Evolutionary conservation across 2,888 invertebrate species (phyloP), one percentile per base, ranked within the genome.

Genomic region (Apantesis nais): DNA sequence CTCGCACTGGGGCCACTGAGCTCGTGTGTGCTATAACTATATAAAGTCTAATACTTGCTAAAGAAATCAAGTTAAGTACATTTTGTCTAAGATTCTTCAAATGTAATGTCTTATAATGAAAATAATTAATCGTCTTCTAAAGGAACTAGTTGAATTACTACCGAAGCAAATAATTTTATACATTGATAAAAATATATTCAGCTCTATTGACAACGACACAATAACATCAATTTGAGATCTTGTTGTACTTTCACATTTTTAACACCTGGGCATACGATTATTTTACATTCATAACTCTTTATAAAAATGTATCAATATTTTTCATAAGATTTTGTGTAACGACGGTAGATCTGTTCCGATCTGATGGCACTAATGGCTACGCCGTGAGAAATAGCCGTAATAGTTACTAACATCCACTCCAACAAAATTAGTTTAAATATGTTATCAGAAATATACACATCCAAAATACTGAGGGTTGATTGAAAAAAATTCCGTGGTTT

Each of bases 171-270:
- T 66, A 44, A 75, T 71, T 74, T 68, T 73, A 64, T 68, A 78
- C 78, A 74, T 68, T 60, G 74, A 72, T 63, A 69, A 78, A 77
- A 71, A 77, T 66, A 72, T 68, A 67, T 25, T 25, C 69, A 79
- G 65, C 65, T 74, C 66, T 70, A 60, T 61, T 31, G 61, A 39
- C 29, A 67, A 76, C 72, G 77, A 68, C 44, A 73, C 75, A 72
- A 71, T 78, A 80, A 78, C 76, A 78, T 82, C 76, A 78, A 82
- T 75, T 79, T 84, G 88, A 89, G 88, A 89, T 89, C 89, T 85
- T 83, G 80, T 86, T 89, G 87, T 89, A 89, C 88, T 86, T 85
- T 81, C 80, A 80, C 72, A 76, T 78, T 74, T 72, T 75, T 82
- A 79, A 71, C 80, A 66, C 76, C 74, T 76, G 72, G 79, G 73